A percentile compares a stretch with the other conserved stretches of the same genome.
phyloP scores from a whole-genome alignment of 2,113 vertebrate genomes.

The Upupa epops region DNA sequence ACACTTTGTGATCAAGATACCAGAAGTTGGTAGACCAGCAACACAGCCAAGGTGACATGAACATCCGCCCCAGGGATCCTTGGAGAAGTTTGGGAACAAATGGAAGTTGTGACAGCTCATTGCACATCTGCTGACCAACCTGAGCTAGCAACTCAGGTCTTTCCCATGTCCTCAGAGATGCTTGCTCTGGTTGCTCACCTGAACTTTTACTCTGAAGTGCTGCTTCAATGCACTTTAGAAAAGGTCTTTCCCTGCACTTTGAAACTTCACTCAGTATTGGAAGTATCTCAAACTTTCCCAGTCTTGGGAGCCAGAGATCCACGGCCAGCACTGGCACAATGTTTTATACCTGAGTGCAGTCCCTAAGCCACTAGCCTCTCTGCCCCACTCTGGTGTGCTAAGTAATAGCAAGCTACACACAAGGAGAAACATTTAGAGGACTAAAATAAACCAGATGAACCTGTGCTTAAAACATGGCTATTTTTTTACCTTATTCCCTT shows the following conservation, averaged over 20 bases:
- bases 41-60: neutral
- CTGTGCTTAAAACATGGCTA: neutral
- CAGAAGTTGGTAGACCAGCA: neutral
- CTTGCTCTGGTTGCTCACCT: neutral
- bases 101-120: neutral
- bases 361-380: neutral
- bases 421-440: neutral
- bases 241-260: neutral
- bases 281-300: neutral
- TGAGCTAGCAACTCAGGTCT: neutral
- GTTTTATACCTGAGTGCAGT: neutral
- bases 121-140: neutral
- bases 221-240: neutral
- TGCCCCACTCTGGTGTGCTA: rapidly evolving
- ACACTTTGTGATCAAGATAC: neutral
- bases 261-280: neutral
- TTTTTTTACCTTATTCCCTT: neutral
- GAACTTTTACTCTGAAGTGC: neutral
- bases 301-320: neutral
- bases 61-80: neutral
- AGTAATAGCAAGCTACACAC: neutral
- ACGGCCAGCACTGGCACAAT: neutral
- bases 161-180: neutral
- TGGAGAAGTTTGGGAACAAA: neutral
- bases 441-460: neutral